These are phyloP conservation scores for Drosophila yakuba DNA, from an alignment of 1,140 invertebrate genomes.

Conservation along the genomic window DNA sequence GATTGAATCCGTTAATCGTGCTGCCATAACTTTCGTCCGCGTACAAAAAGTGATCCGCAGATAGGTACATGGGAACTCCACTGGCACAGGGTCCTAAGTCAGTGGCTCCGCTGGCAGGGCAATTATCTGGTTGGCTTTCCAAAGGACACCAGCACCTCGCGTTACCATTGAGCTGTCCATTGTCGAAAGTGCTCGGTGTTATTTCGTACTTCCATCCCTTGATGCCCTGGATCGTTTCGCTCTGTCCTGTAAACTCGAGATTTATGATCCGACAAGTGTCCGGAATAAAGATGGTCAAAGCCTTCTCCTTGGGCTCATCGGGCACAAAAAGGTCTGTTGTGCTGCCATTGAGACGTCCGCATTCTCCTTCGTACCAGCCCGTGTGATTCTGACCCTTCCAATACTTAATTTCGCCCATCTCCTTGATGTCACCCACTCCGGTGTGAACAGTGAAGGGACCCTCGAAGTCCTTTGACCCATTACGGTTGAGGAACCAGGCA, in stretches of 20 bases:
- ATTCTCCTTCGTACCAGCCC: constrained; percentile 87
- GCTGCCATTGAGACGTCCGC: constrained; percentile 88
- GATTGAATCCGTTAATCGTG: constrained; percentile 89
- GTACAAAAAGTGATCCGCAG: constrained; percentile 93
- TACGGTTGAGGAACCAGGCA: constrained; percentile 92
- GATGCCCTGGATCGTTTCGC: constrained; percentile 85
- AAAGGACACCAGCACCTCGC: constrained; percentile 86
- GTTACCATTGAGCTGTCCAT: constrained; percentile 87
- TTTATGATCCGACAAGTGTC: constrained; percentile 89
- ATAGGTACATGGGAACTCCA: constrained; percentile 92
- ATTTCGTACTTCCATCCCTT: constrained; percentile 87
- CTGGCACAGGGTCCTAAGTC: constrained; percentile 89
- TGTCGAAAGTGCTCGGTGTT: constrained; percentile 88
- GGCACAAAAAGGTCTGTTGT: constrained; percentile 92
- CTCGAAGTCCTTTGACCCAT: constrained; percentile 89
- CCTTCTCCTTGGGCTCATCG: constrained; percentile 85
- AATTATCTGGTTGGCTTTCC: constrained; percentile 81
- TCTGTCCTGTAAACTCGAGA: constrained; percentile 80
- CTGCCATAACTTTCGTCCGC: constrained; percentile 89
- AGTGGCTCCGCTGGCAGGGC: constrained; percentile 86
- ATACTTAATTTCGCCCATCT: constrained; percentile 88
- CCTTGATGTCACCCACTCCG: constrained; percentile 87
- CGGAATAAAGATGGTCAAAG: constrained; percentile 87
- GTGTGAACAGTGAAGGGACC: constrained; percentile 91
- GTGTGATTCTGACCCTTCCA: constrained; percentile 89